These are phyloP conservation scores for Sebastiscus albofasciatus DNA, from an alignment of 2,797 vertebrate genomes.

Conservation along the genomic window DNA sequence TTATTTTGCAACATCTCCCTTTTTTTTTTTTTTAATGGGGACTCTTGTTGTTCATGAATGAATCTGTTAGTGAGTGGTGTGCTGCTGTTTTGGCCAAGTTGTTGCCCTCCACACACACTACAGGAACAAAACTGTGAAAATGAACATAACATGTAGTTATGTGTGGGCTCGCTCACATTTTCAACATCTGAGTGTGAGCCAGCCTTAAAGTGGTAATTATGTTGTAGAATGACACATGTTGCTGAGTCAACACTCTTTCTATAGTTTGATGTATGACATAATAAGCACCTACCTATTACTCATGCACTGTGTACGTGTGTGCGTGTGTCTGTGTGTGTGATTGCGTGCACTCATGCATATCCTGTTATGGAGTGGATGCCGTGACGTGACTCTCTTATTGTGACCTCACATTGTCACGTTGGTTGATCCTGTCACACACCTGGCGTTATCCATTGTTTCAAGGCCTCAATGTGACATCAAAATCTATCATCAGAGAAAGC, in stretches of 20 bases:
- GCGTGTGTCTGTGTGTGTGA: background rate
- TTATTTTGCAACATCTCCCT: too few species aligned
- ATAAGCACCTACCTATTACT: slow-evolving; percentile 17
- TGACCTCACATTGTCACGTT: slow-evolving; percentile 1
- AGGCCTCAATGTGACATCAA: background rate
- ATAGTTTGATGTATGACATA: background rate
- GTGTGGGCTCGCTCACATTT: too few species aligned
- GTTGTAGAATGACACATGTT: background rate
- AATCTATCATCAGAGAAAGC: background rate
- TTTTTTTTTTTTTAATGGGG: too few species aligned
- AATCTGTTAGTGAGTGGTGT: too few species aligned
- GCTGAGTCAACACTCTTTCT: background rate
- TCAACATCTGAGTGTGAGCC: too few species aligned
- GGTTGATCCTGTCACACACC: slow-evolving; percentile 18
- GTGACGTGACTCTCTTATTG: background rate
- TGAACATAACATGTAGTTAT: too few species aligned
- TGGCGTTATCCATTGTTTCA: background rate
- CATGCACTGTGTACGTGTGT: background rate
- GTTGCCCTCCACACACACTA: too few species aligned
- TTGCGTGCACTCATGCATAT: background rate
- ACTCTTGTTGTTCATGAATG: too few species aligned
- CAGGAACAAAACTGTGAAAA: too few species aligned
- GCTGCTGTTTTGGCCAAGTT: too few species aligned
- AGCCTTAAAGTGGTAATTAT: background rate
- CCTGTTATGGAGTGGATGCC: background rate